These are phyloP conservation scores for Melieria omissa DNA, from an alignment of 2,888 invertebrate genomes.

Conservation along the genomic window DNA sequence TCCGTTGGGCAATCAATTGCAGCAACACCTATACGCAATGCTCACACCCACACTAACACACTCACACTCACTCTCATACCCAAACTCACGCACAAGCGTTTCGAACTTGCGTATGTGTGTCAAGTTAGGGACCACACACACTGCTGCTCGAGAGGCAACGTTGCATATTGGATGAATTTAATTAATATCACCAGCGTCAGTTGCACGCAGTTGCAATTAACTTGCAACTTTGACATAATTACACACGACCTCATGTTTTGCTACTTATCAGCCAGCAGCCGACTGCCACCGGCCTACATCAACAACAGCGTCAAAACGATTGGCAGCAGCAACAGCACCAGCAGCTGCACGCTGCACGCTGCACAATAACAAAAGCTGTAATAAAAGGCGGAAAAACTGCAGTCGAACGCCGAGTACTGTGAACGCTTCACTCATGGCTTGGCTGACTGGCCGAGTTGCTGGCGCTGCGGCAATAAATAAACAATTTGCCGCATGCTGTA, in stretches of 20 bases:
- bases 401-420: too few species aligned
- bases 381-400: too few species aligned
- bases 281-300: slow-evolving; percentile 39
- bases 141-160: slow-evolving; percentile 6
- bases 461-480: slow-evolving; percentile 47
- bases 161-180: slow-evolving; percentile 54
- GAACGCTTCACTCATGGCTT: too few species aligned
- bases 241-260: slow-evolving; percentile 63
- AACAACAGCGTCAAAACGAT: slow-evolving; percentile 26
- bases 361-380: too few species aligned
- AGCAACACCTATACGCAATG: slow-evolving; percentile 3
- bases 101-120: slow-evolving; percentile 16
- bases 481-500: slow-evolving; percentile 55
- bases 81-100: slow-evolving; percentile 39
- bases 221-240: slow-evolving; percentile 64
- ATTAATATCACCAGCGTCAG: slow-evolving; percentile 63
- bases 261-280: slow-evolving; percentile 57
- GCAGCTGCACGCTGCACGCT: neutral
- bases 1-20: slow-evolving; percentile 12
- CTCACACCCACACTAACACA: neutral
- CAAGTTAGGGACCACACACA: slow-evolving; percentile 1
- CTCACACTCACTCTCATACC: slow-evolving; percentile 2
- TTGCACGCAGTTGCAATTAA: slow-evolving; percentile 64
- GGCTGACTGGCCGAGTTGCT: too few species aligned
- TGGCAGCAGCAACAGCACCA: slow-evolving; percentile 19